Evolutionary conservation across 2,113 vertebrate species (phyloP).

Genomic region (Spizaetus ornatus): DNA sequence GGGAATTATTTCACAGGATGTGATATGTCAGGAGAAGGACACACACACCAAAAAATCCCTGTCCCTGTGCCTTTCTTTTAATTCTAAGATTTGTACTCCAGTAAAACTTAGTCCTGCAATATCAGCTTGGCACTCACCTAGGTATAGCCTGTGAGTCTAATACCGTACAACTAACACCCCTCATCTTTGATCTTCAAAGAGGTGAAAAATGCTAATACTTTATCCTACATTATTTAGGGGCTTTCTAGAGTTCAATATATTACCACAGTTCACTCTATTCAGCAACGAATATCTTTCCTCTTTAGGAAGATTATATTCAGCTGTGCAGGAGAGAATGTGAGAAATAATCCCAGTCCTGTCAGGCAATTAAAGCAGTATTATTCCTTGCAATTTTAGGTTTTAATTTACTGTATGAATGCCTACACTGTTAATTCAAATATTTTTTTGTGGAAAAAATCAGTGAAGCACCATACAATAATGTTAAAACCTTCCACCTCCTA

Average conservation of each 20-base stretch:
- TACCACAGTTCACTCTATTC: background rate
- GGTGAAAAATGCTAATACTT: background rate
- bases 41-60: background rate
- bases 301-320: constrained; percentile 10
- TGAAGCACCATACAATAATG: background rate
- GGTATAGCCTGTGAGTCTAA: background rate
- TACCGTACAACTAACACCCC: background rate
- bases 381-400: constrained; percentile 28
- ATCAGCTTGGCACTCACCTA: background rate
- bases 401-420: constrained; percentile 38
- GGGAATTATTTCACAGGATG: background rate
- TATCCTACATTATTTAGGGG: background rate
- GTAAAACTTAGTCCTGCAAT: background rate
- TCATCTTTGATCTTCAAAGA: background rate
- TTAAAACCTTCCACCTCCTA: background rate
- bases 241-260: background rate
- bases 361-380: constrained; percentile 30
- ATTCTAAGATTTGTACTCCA: background rate
- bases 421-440: constrained; percentile 29
- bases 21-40: background rate
- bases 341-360: constrained; percentile 21
- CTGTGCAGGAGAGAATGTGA: background rate
- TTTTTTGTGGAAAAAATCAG: constrained; percentile 30
- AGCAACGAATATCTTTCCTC: constrained; percentile 6
- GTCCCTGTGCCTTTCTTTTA: background rate